Base-by-base conservation (phyloP, 1,140 invertebrate species). In the Apis dorsata region DNA sequence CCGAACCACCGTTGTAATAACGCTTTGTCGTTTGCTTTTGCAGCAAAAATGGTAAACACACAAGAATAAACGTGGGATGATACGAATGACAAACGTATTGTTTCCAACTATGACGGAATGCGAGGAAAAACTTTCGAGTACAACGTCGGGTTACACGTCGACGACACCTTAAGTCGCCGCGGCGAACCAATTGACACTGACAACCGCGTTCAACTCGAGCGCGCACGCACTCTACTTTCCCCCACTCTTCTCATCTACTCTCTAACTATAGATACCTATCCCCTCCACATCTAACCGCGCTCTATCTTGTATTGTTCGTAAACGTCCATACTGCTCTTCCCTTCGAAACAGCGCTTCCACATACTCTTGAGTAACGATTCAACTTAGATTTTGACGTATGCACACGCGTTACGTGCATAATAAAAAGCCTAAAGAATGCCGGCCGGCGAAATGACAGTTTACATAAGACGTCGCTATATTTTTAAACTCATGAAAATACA, bases 151-250 rank as follows among this genome's bases (percentile, higher is more conserved):
- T 77, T 72, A 85, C 81, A 72, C 86, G 75, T 85, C 57, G 44
- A 85, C 83, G 59, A 83, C 76, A 85, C 71, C 63, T 69, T 79
- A 53, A 85, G 63, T 81, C 79, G 59, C 79, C 87, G 76, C 87
- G 86, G 76, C 86, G 83, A 77, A 87, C 76, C 83, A 85, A 85
- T 81, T 85, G 76, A 87, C 86, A 88, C 87, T 88, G 87, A 85
- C 87, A 86, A 70, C 86, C 49, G 53, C 70, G 44, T 57, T 79
- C 84, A 75, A 75, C 69, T 84, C 81, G 80, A 60, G 24, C 85
- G 85, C 83, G 86, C 79, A 85, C 86, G 83, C 86, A 87, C 76
- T 60, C 62, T 63, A 11, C 75, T 65, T 19, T 15, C 13, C 63
- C 63, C 82, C 81, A 53, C 63, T 24, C 9, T 11, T 62, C 28